Evolutionary conservation across 2,797 vertebrate genomes (phyloP).

Genomic region (Telmatherina bonti): DNA sequence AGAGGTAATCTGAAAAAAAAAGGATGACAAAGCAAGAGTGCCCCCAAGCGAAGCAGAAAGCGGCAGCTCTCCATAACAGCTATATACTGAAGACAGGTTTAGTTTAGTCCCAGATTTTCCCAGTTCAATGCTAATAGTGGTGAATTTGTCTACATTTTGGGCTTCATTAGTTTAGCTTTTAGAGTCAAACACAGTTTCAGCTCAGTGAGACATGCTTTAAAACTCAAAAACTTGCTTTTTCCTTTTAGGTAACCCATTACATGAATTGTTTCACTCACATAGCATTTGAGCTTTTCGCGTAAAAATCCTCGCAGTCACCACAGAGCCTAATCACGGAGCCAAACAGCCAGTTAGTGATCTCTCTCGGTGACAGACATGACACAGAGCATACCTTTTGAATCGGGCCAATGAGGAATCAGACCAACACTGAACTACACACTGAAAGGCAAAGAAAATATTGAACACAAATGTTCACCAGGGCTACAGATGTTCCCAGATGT

Average conservation of each 20-base stretch:
- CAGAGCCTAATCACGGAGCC: background rate
- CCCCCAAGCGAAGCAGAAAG: background rate
- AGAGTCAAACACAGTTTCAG: background rate
- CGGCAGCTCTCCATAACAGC: background rate
- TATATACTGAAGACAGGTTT: background rate
- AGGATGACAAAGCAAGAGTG: background rate
- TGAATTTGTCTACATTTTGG: too few species aligned
- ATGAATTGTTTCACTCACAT: too few species aligned
- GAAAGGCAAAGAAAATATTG: background rate
- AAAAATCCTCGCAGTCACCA: background rate
- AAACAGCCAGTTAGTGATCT: background rate
- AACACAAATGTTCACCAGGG: background rate
- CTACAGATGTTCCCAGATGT: background rate
- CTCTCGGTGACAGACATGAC: background rate
- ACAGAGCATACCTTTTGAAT: background rate
- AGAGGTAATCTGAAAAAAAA: background rate
- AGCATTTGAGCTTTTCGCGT: background rate
- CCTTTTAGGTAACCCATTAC: too few species aligned
- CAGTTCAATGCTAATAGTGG: background rate
- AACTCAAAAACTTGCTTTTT: too few species aligned
- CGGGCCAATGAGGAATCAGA: background rate
- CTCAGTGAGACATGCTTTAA: too few species aligned
- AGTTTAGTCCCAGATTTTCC: background rate
- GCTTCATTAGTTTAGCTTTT: background rate
- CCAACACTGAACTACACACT: background rate